Conservation (phyloP, 2,888 invertebrate species). For the Mylabris sibirica region DNA sequence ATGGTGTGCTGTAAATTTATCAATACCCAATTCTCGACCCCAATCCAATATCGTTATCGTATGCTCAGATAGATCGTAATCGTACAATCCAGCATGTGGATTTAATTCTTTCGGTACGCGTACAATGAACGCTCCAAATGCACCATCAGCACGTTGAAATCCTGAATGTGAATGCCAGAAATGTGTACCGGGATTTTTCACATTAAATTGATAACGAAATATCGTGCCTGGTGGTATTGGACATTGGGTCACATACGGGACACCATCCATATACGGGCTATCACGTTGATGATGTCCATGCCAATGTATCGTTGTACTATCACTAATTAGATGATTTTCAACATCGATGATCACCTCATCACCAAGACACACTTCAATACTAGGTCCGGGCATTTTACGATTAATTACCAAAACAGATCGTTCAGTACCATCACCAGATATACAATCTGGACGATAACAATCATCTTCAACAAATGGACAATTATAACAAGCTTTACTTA, state of each 20-base stretch:
- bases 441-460: slow-evolving; percentile 80
- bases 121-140: slow-evolving; percentile 81
- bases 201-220: slow-evolving; percentile 79
- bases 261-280: slow-evolving; percentile 89
- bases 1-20: slow-evolving; percentile 85
- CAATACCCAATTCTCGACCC: slow-evolving; percentile 75
- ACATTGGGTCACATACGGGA: slow-evolving; percentile 85
- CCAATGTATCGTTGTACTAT: slow-evolving; percentile 90
- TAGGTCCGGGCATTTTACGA: slow-evolving; percentile 86
- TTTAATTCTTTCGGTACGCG: slow-evolving; percentile 71
- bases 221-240: slow-evolving; percentile 79
- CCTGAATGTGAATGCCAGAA: slow-evolving; percentile 87
- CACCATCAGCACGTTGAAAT: slow-evolving; percentile 86
- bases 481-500: slow-evolving; percentile 87
- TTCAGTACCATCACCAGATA: slow-evolving; percentile 82
- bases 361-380: slow-evolving; percentile 87
- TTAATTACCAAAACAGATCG: slow-evolving; percentile 82
- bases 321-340: slow-evolving; percentile 78
- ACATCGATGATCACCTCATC: slow-evolving; percentile 86
- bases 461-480: slow-evolving; percentile 80
- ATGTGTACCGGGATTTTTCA: slow-evolving; percentile 79
- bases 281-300: slow-evolving; percentile 85
- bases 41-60: slow-evolving; percentile 82
- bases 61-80: slow-evolving; percentile 80
- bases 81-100: slow-evolving; percentile 74